A percentile compares a stretch with the other conserved stretches of the same genome.
Evolutionary conservation across 1,140 invertebrate species (phyloP).

Genomic region (Pissodes strobi): DNA sequence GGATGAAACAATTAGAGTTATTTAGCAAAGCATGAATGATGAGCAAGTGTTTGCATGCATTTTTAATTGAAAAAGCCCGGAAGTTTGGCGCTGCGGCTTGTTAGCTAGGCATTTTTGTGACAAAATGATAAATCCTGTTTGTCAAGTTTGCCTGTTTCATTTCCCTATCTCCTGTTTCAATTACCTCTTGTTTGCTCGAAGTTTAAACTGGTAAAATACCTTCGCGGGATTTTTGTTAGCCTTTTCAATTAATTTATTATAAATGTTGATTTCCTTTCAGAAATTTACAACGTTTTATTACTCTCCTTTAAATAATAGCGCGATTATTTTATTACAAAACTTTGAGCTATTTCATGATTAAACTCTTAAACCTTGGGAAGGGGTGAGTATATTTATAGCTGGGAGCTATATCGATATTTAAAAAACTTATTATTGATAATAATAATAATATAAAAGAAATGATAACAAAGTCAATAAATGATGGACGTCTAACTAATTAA

Average conservation of each 20-base stretch:
- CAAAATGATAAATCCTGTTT: slow-evolving; percentile 51
- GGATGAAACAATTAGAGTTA: slow-evolving; percentile 29
- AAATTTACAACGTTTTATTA: no score
- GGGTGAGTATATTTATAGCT: no score
- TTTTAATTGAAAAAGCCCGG: slow-evolving; percentile 49
- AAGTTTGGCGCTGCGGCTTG: slow-evolving; percentile 49
- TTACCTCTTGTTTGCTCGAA: slow-evolving; percentile 35
- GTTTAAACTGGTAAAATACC: slow-evolving; percentile 24
- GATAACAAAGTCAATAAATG: no score
- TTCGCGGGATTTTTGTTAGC: not conserved
- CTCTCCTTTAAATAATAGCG: no score
- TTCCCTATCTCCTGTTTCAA: slow-evolving; percentile 41
- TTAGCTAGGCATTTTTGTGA: slow-evolving; percentile 54
- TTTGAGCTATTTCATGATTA: no score
- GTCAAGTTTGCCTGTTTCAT: slow-evolving; percentile 42
- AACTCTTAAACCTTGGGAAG: no score
- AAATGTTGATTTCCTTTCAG: not conserved
- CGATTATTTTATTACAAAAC: no score
- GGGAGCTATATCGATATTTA: no score
- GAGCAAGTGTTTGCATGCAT: slow-evolving; percentile 48
- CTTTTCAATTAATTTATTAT: slow-evolving; percentile 4
- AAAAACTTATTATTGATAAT: no score
- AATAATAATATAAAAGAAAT: no score
- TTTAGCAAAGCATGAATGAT: slow-evolving; percentile 44
- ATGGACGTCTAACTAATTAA: no score